Percentiles rank a stretch among this genome's conserved stretches.
Conservation (phyloP, 2,113 vertebrate species). For the chimpanzee (Pan troglodytes) region DNA sequence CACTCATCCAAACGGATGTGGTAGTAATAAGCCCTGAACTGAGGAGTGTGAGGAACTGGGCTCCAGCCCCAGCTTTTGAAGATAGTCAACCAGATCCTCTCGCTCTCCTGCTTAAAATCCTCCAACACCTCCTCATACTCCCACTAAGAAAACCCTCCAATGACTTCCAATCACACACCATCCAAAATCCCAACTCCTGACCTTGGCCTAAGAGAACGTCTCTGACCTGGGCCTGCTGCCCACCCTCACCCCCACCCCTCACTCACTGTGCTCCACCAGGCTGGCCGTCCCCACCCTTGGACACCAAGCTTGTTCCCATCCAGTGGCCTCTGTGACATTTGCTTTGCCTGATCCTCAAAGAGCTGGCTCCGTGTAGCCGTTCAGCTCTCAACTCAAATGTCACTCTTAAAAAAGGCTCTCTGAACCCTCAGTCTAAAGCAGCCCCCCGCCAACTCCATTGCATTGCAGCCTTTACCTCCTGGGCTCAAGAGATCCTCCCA, state of each 20-base stretch:
- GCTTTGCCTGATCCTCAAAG: not conserved
- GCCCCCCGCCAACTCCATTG: too few relatives aligned
- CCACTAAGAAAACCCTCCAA: not conserved
- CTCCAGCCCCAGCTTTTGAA: not conserved
- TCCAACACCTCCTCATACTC: not conserved
- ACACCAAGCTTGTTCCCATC: not conserved
- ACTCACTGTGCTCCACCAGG: accelerated
- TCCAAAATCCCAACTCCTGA: not conserved
- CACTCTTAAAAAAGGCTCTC: not conserved
- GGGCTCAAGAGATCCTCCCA: too few relatives aligned
- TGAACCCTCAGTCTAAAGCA: not conserved
- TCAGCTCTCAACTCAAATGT: not conserved
- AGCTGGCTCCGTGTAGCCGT: not conserved
- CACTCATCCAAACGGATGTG: not conserved
- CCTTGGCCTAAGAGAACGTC: not conserved
- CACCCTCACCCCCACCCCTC: too few relatives aligned
- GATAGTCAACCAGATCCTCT: not conserved
- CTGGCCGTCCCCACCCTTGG: not conserved
- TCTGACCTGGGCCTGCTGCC: too few relatives aligned
- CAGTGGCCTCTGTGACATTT: too few relatives aligned
- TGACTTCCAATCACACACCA: not conserved
- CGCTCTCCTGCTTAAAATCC: not conserved
- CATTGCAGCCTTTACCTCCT: too few relatives aligned
- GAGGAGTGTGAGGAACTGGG: too few relatives aligned
- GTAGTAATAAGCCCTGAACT: too few relatives aligned